These are phyloP conservation scores for Ammodytes marinus DNA, from an alignment of 2,113 vertebrate genomes.

Conservation along the genomic window DNA sequence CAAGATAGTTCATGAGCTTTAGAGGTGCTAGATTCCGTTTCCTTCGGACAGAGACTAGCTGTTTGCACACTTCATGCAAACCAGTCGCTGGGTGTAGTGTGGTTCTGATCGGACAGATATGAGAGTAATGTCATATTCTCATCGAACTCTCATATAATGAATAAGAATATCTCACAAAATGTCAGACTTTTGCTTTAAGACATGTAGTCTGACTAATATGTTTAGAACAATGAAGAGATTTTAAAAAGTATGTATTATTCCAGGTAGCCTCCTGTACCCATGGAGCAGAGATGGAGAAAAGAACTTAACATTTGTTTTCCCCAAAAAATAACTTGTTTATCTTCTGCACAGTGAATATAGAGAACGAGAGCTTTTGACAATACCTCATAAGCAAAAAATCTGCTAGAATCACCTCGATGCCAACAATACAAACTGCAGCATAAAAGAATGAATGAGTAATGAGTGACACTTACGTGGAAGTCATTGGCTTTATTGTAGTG, in stretches of 20 bases:
- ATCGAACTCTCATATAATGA: background rate
- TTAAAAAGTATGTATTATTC: background rate
- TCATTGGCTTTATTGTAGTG: slow-evolving; percentile 98
- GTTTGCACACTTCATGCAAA: background rate
- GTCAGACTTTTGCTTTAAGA: background rate
- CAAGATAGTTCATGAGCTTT: background rate
- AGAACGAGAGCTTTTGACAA: background rate
- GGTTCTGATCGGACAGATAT: background rate
- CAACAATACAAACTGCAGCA: slow-evolving; percentile 15
- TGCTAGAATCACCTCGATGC: background rate
- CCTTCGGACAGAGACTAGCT: background rate
- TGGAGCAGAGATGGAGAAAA: background rate
- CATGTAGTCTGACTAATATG: background rate
- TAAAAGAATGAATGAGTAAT: slow-evolving; percentile 37
- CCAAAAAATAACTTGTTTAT: background rate
- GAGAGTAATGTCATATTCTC: background rate
- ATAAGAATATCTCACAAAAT: background rate
- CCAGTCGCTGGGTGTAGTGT: background rate
- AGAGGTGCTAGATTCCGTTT: background rate
- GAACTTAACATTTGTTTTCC: background rate
- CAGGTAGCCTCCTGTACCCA: background rate
- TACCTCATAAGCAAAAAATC: background rate
- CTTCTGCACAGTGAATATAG: background rate
- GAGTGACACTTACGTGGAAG: slow-evolving; percentile 88
- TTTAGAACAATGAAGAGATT: too few relatives aligned